phyloP scores from a whole-genome alignment of 2,888 invertebrate genomes.

The Tenthredo mesomela region DNA sequence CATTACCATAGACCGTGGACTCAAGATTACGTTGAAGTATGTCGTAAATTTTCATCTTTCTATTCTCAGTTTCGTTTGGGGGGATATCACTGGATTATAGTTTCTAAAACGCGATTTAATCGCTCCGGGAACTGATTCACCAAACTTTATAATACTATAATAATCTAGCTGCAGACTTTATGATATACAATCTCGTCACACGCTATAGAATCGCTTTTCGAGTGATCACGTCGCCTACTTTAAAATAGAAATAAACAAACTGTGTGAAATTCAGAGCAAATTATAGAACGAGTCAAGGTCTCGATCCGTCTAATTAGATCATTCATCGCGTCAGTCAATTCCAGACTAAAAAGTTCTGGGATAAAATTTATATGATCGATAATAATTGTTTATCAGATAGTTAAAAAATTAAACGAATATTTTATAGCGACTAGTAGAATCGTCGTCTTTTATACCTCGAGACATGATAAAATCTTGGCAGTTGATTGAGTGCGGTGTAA shows the following conservation, averaged over 20 bases:
- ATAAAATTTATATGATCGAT: neutral
- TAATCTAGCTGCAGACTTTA: neutral
- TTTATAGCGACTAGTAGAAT: neutral
- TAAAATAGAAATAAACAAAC: neutral
- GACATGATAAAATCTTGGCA: slow-evolving; percentile 57
- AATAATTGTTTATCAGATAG: neutral
- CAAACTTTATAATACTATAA: slow-evolving; percentile 15
- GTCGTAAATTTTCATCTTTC: slow-evolving; percentile 31
- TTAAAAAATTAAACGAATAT: neutral
- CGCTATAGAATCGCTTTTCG: neutral
- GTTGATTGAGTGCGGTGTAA: slow-evolving; percentile 58
- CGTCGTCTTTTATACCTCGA: neutral
- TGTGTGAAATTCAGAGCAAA: slow-evolving; percentile 8
- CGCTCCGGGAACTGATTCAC: neutral
- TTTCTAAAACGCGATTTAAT: slow-evolving; percentile 18
- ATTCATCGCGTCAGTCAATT: neutral
- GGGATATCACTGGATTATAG: slow-evolving; percentile 5
- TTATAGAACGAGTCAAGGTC: slow-evolving; percentile 13
- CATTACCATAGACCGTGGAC: slow-evolving; percentile 30
- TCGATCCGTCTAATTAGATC: neutral
- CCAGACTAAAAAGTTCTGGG: neutral
- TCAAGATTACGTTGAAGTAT: slow-evolving; percentile 36
- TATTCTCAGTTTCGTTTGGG: neutral
- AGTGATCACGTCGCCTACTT: neutral
- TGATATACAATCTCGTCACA: slow-evolving; percentile 2